Percentiles rank a stretch among this genome's conserved stretches.
Evolutionary conservation across 2,888 invertebrate genomes (phyloP).

Genomic region (Amaurobius ferox): DNA sequence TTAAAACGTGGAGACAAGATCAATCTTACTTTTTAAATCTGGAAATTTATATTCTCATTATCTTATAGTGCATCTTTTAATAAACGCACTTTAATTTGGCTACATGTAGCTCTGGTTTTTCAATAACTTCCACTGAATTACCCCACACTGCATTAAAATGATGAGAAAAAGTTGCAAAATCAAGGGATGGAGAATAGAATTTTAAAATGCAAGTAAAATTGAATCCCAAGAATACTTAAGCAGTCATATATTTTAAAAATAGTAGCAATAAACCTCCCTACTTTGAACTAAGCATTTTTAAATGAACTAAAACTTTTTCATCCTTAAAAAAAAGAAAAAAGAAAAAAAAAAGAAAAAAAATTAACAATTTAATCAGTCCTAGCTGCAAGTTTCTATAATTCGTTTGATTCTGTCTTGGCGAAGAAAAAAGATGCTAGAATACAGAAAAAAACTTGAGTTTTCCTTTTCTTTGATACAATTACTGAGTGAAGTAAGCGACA

Average conservation of each 20-base stretch:
- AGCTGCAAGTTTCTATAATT: slow-evolving; percentile 48
- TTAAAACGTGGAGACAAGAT: no score
- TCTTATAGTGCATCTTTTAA: no score
- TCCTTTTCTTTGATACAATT: slow-evolving; percentile 36
- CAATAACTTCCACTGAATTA: neutral
- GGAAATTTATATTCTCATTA: no score
- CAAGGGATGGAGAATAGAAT: neutral
- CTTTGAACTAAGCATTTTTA: neutral
- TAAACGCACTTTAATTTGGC: no score
- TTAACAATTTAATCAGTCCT: slow-evolving; percentile 61
- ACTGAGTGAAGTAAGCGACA: slow-evolving; percentile 38
- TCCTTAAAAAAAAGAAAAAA: slow-evolving; percentile 32
- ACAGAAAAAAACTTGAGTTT: slow-evolving; percentile 12
- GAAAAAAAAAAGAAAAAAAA: no score
- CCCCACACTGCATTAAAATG: neutral
- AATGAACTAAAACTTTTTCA: slow-evolving; percentile 14
- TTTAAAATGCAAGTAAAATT: neutral
- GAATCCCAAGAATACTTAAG: neutral
- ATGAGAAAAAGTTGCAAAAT: neutral
- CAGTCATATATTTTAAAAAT: neutral
- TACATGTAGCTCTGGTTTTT: no score
- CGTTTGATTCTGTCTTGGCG: slow-evolving; percentile 37
- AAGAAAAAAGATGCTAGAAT: neutral
- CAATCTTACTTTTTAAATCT: no score
- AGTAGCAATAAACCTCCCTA: neutral